phyloP scores from a whole-genome alignment of 2,113 vertebrate genomes.

The Dicentrarchus labrax region DNA sequence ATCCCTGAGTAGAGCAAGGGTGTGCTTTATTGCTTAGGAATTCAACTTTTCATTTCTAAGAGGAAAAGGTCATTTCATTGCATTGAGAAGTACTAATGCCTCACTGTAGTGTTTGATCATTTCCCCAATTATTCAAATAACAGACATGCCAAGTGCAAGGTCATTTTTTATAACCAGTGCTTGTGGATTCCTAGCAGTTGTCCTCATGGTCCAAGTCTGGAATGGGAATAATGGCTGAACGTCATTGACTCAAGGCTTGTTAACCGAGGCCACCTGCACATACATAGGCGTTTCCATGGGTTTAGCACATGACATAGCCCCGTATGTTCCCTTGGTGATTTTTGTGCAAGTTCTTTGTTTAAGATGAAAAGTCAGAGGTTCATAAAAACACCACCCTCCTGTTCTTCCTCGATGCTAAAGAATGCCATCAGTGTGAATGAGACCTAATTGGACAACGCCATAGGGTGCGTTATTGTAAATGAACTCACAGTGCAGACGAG shows the following conservation, averaged over 20 bases:
- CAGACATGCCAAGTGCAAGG: conserved; percentile 6
- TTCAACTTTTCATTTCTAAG: not conserved
- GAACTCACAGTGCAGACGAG: conserved; percentile 66
- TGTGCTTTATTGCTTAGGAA: not conserved
- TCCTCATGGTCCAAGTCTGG: conserved; percentile 8
- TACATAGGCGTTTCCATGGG: conserved; percentile 16
- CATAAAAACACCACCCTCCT: conserved; percentile 37
- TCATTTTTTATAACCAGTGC: not conserved
- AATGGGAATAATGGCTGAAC: conserved; percentile 28
- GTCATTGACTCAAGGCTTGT: conserved; percentile 47
- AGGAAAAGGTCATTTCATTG: not conserved
- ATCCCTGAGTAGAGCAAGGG: not conserved
- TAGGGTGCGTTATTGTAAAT: conserved; percentile 73
- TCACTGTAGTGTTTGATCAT: not conserved
- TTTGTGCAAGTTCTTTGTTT: conserved; percentile 46
- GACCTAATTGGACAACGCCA: conserved; percentile 58
- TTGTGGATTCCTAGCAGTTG: conserved; percentile 11
- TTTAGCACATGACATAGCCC: conserved; percentile 25
- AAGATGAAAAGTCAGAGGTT: conserved; percentile 55
- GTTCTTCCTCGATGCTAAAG: conserved; percentile 41
- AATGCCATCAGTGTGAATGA: conserved; percentile 58
- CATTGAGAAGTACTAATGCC: not conserved
- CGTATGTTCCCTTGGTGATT: conserved; percentile 1
- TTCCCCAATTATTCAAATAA: conserved; percentile 18
- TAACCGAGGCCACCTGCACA: conserved; percentile 59